These are phyloP conservation scores for Copsychus sechellarum DNA, from an alignment of 2,113 vertebrate genomes.

Conservation along the genomic window DNA sequence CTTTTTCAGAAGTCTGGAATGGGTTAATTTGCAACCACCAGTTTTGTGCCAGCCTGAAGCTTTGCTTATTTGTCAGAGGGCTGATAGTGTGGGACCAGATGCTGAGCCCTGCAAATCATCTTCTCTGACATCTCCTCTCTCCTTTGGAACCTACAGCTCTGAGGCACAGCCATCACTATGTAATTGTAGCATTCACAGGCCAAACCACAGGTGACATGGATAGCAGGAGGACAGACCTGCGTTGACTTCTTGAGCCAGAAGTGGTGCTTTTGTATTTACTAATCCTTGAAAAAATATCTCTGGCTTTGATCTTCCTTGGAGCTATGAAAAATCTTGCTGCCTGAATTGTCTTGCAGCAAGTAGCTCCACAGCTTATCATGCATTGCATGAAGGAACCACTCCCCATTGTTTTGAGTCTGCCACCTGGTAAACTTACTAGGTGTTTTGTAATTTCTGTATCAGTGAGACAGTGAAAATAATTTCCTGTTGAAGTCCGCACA, in stretches of 20 bases:
- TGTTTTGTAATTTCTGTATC: not conserved
- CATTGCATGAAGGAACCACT: not conserved
- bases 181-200: not conserved
- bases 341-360: not conserved
- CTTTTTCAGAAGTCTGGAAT: not conserved
- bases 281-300: not conserved
- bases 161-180: not conserved
- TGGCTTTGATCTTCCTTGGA: not conserved
- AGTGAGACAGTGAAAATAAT: not conserved
- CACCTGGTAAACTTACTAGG: not conserved
- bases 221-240: not conserved
- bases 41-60: not conserved
- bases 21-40: not conserved
- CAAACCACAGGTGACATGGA: not conserved
- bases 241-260: not conserved
- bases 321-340: not conserved
- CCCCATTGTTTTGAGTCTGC: not conserved
- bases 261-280: fast-evolving
- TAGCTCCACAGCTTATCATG: not conserved
- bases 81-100: not conserved
- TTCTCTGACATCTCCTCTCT: not conserved
- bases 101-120: not conserved
- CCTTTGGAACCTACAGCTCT: not conserved
- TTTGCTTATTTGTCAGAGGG: not conserved
- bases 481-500: not conserved